Conservation (phyloP, 2,888 invertebrate species). For the Drosophila borealis region DNA sequence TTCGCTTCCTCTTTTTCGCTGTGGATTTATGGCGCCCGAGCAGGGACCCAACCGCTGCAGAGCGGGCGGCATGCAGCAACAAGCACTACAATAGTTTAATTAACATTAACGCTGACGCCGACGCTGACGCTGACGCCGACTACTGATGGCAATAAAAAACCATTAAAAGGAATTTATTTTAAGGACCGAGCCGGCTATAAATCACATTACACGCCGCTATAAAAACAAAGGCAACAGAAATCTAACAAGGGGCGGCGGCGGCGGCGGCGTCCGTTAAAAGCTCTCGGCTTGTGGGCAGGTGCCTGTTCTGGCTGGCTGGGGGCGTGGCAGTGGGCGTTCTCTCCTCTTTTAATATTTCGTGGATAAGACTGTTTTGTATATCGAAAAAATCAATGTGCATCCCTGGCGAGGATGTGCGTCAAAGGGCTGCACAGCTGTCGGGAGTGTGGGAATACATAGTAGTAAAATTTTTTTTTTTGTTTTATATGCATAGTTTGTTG, state of each 20-base stretch:
- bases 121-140: constrained; percentile 70
- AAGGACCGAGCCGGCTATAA: constrained; percentile 78
- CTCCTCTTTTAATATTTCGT: constrained; percentile 13
- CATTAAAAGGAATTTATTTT: constrained; percentile 79
- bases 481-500: constrained; percentile 75
- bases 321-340: constrained; percentile 31
- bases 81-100: constrained; percentile 77
- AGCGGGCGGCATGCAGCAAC: constrained; percentile 15
- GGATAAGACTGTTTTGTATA: constrained; percentile 67
- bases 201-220: constrained; percentile 77
- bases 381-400: constrained; percentile 73
- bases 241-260: constrained; percentile 21
- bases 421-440: constrained; percentile 6
- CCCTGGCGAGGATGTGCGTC: constrained; percentile 21
- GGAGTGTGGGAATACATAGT: constrained; percentile 32
- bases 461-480: constrained; percentile 61
- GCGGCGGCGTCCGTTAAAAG: constrained; percentile 44
- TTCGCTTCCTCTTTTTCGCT: constrained; percentile 6
- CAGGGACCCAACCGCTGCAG: constrained; percentile 1
- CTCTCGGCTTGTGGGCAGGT: constrained; percentile 42
- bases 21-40: constrained; percentile 42
- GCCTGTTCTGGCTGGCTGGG: constrained; percentile 12
- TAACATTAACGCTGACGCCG: constrained; percentile 76
- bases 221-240: constrained; percentile 68
- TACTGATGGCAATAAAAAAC: constrained; percentile 80